phyloP scores from a whole-genome alignment of 2,888 invertebrate species.

The Lasioglossum marginatum region DNA sequence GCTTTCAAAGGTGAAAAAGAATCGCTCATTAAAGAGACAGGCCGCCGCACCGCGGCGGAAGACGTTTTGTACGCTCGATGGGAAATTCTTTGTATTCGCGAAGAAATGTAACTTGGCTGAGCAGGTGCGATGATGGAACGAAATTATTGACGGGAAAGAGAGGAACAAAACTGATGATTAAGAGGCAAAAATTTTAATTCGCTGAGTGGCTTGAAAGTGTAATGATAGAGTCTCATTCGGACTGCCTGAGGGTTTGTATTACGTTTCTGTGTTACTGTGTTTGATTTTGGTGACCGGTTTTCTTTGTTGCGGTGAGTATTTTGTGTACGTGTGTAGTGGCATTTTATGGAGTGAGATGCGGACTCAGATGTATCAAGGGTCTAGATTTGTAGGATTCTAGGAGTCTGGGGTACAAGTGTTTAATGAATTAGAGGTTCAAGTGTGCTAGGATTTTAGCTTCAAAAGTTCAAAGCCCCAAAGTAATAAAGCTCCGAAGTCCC shows the following conservation, averaged over 20 bases:
- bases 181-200: slow-evolving; percentile 5
- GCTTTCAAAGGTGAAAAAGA: slow-evolving; percentile 43
- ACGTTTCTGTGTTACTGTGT: background rate
- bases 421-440: background rate
- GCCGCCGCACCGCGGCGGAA: background rate
- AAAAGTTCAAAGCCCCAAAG: background rate
- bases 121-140: background rate
- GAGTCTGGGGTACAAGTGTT: background rate
- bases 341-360: background rate
- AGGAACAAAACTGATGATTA: background rate
- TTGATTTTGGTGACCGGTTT: background rate
- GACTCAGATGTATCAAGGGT: background rate
- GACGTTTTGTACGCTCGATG: slow-evolving; percentile 22
- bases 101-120: background rate
- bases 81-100: slow-evolving; percentile 11
- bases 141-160: background rate
- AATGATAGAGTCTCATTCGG: background rate
- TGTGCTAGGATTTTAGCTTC: background rate
- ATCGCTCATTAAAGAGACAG: slow-evolving; percentile 39
- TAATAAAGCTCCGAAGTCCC: too few species aligned
- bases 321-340: background rate
- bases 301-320: background rate
- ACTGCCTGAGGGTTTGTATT: background rate
- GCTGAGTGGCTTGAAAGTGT: background rate
- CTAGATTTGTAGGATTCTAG: background rate